Evolutionary conservation across 2,797 vertebrate genomes (phyloP), one percentile per base, ranked within the genome.

Genomic region (Hippopotamyrus pictus): DNA sequence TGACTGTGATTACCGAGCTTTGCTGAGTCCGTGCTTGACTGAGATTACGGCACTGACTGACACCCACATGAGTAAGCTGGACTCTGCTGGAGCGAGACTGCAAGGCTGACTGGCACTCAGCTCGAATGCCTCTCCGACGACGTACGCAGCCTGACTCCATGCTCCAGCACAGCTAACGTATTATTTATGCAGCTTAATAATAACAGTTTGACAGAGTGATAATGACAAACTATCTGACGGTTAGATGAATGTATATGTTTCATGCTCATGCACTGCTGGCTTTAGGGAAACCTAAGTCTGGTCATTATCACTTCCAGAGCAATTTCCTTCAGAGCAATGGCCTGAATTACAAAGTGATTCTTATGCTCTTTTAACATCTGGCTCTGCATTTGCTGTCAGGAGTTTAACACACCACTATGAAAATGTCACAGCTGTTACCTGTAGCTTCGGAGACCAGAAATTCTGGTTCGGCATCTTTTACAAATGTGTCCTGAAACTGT

Each of bases 311-410:
- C 46, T 85, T 46, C 44, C 11, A 48, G 22, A 22, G n/a, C 48
- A 85, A 69, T 25, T 85, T 88, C 29, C 48, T 41, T 88, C 57
- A 51, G 46, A 51, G 29, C 22, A 19, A 2, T 3, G 25, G 59
- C 25, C 5, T 29, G 88, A 41, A 79, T 76, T 54, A 54, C 8
- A 54, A 22, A 48, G 50, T 12, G 6, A 88, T 65, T 46, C 22
- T 50, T 82, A 12, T 25, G 25, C 48, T 86, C 41, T 89, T 85
- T 51, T 89, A 46, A 48, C 79, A 89, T 89, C 41, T 84, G 51
- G 19, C 88, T 89, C 17, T 65, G 53, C 19, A 85, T 54, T 89
- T 69, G 22, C 57, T 65, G 82, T 69, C 88, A 89, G 79, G 14
- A 57, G 44, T 62, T 62, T 51, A 59, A 22, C 22, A 84, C 9